Evolutionary conservation across 2,888 invertebrate genomes (phyloP), one percentile per base, ranked within the genome.

Genomic region (Parapristionchus giblindavisi): DNA sequence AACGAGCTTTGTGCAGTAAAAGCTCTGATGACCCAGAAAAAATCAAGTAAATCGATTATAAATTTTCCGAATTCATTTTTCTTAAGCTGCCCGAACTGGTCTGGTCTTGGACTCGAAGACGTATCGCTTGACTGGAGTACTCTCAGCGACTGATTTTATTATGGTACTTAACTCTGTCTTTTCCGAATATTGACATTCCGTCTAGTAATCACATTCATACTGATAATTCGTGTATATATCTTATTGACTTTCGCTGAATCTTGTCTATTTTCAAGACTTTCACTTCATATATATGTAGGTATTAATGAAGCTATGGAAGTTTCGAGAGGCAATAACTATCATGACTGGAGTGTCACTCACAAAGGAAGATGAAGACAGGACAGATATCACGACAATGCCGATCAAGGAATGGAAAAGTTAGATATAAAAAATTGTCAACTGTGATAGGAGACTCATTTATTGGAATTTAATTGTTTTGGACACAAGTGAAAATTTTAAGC

Each of bases 121-220:
- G 43, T 72, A 77, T 36, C 77, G 76, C 66, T 76, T 79, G 52
- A 78, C 76, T 21, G 78, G 80, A n/a, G 80, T 80, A 43, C 65
- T 80, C 21, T 80, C 80, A 48, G 78, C 78, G n/a, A 80, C 80
- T 43, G 80, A 80, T 61, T 80, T 80, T 51, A 79, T 80, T 24
- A 80, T 80, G 80, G 78, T 40, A 6, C n/a, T 21, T 65, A 43
- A 43, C 43, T 14, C 43, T 14, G 17, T n/a, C 38, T 17, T 60
- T 34, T 6, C 0, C 17, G 14, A 6, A 43, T 21, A 58, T 2
- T 14, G 17, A 17, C 1, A 21, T 34, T 21, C n/a, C 34, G 3
- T 56, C 27, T 27, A 14, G 27, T 27, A 14, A 3, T 32, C 27
- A 29, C 61, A 1, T 21, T 5, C 27, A n/a, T 17, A 6, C 61